Conservation (phyloP, 2,888 invertebrate species). For the Leptinotarsa haldemani region DNA sequence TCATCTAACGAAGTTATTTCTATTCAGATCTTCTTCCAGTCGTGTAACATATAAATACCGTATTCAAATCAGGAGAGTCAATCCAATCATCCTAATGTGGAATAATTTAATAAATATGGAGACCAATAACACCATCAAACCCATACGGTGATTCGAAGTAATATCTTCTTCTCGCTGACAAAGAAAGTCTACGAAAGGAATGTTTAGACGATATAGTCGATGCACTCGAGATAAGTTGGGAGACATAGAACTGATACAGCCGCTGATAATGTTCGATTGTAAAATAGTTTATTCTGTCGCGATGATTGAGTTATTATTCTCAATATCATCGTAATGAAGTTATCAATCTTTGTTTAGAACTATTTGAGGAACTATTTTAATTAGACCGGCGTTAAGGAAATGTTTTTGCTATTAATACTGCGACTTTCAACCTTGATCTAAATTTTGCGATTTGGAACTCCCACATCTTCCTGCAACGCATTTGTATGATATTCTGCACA, state of each 20-base stretch:
- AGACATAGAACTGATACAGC: background rate
- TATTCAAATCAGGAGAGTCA: constrained; percentile 27
- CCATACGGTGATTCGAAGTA: constrained; percentile 28
- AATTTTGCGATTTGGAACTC: background rate
- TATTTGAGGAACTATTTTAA: background rate
- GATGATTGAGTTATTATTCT: background rate
- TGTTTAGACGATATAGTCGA: constrained; percentile 28
- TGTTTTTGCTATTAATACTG: too few relatives aligned
- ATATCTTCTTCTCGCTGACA: constrained; percentile 30
- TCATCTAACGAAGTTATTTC: constrained; percentile 27
- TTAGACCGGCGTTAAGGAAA: too few relatives aligned
- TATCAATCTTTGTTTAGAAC: background rate
- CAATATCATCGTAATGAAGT: background rate
- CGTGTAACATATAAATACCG: constrained; percentile 13
- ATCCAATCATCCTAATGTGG: constrained; percentile 34
- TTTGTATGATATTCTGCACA: background rate
- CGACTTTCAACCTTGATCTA: background rate
- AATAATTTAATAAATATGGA: constrained; percentile 34
- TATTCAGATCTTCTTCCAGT: constrained; percentile 23
- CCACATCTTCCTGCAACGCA: background rate
- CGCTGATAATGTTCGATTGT: constrained; percentile 4
- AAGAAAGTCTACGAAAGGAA: constrained; percentile 37
- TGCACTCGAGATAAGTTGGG: constrained; percentile 1
- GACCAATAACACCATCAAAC: constrained; percentile 23
- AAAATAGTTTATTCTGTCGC: background rate